Conservation (phyloP, 2,797 vertebrate genomes). For the Carduelis carduelis region DNA sequence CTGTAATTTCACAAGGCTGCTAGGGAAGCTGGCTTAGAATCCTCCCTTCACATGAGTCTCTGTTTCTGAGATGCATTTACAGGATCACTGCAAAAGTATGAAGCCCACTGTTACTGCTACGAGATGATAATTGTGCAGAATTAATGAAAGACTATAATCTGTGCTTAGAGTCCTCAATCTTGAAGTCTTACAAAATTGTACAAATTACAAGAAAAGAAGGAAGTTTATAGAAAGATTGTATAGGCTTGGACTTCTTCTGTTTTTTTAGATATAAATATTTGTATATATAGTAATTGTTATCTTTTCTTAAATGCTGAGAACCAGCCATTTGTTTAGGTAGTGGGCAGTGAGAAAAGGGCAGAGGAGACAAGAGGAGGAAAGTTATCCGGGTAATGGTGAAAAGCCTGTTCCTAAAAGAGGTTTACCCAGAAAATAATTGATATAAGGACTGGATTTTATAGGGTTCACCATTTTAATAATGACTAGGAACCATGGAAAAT, state of each 20-base stretch:
- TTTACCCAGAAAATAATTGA: neutral
- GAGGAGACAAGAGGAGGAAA: neutral
- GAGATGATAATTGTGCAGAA: neutral
- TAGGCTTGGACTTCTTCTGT: neutral
- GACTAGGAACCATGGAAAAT: neutral
- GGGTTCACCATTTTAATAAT: neutral
- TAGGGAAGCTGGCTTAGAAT: neutral
- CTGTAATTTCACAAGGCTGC: neutral
- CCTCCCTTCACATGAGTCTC: neutral
- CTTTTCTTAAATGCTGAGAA: neutral
- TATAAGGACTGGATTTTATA: neutral
- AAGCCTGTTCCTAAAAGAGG: neutral
- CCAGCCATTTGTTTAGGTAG: neutral
- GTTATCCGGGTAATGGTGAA: neutral
- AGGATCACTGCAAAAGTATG: neutral
- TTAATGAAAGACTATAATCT: neutral
- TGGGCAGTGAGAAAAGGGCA: neutral
- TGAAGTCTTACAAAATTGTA: neutral
- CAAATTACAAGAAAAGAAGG: neutral
- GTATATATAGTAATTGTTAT: neutral
- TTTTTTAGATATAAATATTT: neutral
- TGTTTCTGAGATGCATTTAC: neutral
- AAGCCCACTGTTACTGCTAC: neutral
- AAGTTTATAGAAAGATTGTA: neutral
- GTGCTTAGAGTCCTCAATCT: neutral